Evolutionary conservation across 2,888 invertebrate species (phyloP), one percentile per base, ranked within the genome.

Genomic region (Drosophila leonis): DNA sequence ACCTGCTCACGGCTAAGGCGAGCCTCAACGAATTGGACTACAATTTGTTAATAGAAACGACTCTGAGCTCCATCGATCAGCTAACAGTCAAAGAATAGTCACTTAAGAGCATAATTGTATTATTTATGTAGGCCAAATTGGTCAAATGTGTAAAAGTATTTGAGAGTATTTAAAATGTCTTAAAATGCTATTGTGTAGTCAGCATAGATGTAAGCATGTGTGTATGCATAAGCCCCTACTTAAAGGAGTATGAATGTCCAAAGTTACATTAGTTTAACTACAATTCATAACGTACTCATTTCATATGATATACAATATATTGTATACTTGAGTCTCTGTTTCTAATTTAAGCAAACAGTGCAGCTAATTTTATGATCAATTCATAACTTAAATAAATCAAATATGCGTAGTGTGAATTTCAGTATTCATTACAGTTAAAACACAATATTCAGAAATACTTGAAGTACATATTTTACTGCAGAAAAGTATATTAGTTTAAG

Each of bases 1-100:
- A 97, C 92, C 94, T 97, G 66, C 94, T 97, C 46, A 97, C 97
- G 0, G 97, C 97, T 9, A 97, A 97, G 94, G 97, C 97, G 15
- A 97, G 96, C 91, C 94, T 97, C 71, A 96, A 96, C 72, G 97
- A 97, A 90, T 93, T 97, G 83, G 97, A 97, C 93, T 97, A 97
- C 92, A 97, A 97, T 85, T 94, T 97, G 71, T 94, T 97, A 51
- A 97, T 97, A 81, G 97, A 97, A 93, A 97, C 97, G 15, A 97
- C 97, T 29, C 84, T 93, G 24, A 90, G 92, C 41, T 93, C 93
- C 33, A 88, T 93, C 85, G 92, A 93, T 29, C 89, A 91, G 49
- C 79, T 92, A 29, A 89, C 85, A 60, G 65, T 84, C 42, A 67
- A 62, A 12, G 83, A 77, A 9, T 76, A 82, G 48, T 10, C 31